Evolutionary conservation across 2,113 vertebrate genomes (phyloP).

Genomic region (Hemicordylus capensis): DNA sequence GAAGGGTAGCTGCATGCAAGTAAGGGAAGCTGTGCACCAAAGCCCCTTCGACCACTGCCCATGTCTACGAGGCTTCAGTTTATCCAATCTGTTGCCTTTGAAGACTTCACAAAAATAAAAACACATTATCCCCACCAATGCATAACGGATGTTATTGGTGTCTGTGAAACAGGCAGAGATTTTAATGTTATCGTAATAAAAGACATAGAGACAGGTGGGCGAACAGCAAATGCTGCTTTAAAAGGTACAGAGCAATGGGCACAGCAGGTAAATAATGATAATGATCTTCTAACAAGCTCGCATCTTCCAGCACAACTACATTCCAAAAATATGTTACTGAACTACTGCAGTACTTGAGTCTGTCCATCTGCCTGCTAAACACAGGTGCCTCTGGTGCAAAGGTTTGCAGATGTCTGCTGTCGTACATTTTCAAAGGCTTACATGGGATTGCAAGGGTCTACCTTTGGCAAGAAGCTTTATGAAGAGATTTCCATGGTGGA

Average conservation of each 20-base stretch:
- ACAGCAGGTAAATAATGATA: constrained; percentile 70
- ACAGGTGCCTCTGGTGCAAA: background rate
- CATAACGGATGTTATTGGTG: background rate
- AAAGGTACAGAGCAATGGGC: constrained; percentile 40
- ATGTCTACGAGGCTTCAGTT: background rate
- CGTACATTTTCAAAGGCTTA: background rate
- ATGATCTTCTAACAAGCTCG: constrained; percentile 61
- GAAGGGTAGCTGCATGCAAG: constrained; percentile 5
- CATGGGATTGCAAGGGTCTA: background rate
- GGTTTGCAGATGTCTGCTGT: background rate
- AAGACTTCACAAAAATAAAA: background rate
- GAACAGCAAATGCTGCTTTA: constrained; percentile 38
- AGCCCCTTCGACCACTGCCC: background rate
- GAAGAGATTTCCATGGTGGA: background rate
- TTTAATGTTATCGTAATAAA: background rate
- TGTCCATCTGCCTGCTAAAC: background rate
- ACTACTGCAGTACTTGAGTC: background rate
- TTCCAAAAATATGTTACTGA: constrained; percentile 15
- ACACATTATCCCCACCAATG: background rate
- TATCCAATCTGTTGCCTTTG: background rate
- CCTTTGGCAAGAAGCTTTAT: background rate
- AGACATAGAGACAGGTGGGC: constrained; percentile 34
- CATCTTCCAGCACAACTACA: constrained; percentile 36
- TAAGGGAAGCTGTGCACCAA: background rate
- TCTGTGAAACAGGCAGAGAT: constrained; percentile 6